phyloP scores from a whole-genome alignment of 2,888 invertebrate species.

The Acanthosepion lycidas region DNA sequence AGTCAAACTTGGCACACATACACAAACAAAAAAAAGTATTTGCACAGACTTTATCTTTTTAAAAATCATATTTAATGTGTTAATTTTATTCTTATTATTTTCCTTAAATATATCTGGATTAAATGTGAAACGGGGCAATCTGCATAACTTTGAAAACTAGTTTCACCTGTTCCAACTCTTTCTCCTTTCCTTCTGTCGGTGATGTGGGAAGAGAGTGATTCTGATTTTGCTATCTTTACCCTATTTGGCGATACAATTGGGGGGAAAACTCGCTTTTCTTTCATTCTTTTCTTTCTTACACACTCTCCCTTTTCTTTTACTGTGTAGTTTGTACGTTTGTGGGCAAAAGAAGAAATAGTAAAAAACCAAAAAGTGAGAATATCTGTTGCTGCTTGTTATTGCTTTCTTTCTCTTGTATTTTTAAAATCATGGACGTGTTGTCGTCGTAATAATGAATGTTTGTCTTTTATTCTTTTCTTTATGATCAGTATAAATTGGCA shows the following conservation, averaged over 20 bases:
- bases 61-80: background rate
- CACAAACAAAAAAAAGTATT: background rate
- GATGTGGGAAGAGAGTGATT: background rate
- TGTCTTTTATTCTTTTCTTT: too few relatives aligned
- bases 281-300: background rate
- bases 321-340: background rate
- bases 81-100: background rate
- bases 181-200: background rate
- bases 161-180: slow-evolving; percentile 16
- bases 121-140: background rate
- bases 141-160: background rate
- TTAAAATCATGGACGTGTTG: background rate
- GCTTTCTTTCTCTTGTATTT: background rate
- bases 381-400: background rate
- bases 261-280: background rate
- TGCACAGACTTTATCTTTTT: background rate
- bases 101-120: background rate
- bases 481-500: too few relatives aligned
- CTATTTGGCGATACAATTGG: background rate
- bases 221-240: background rate
- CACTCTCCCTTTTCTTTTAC: background rate
- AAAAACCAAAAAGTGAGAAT: background rate
- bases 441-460: too few relatives aligned
- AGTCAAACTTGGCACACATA: background rate
- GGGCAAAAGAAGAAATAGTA: background rate